Evolutionary conservation across 2,888 invertebrate species (phyloP).

Genomic region (Papilio gigon): DNA sequence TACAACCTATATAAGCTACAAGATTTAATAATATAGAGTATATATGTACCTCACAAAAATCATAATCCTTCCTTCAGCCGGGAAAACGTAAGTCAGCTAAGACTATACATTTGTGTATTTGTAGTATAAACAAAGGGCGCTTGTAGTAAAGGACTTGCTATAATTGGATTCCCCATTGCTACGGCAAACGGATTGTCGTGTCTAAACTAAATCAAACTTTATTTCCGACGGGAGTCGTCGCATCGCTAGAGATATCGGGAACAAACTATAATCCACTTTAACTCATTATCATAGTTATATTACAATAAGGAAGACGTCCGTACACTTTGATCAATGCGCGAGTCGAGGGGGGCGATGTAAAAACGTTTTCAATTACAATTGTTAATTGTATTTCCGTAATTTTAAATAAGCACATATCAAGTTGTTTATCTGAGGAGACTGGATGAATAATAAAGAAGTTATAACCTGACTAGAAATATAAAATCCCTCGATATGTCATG

Average conservation of each 20-base stretch:
- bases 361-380: conserved; percentile 34
- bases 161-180: conserved; percentile 69
- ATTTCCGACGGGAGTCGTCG: conserved; percentile 68
- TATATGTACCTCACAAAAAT: no score
- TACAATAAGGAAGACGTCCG: conserved; percentile 49
- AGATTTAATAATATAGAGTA: no score
- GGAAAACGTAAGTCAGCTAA: not conserved
- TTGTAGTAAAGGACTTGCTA: conserved; percentile 45
- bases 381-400: conserved; percentile 34
- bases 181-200: conserved; percentile 70
- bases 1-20: no score
- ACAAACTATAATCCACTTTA: conserved; percentile 61
- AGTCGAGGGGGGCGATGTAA: conserved; percentile 43
- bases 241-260: conserved; percentile 60
- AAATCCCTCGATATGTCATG: no score
- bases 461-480: no score
- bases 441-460: conserved; percentile 13
- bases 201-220: conserved; percentile 79
- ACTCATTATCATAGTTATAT: conserved; percentile 61
- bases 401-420: conserved; percentile 31
- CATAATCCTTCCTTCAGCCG: no score
- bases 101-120: conserved; percentile 13
- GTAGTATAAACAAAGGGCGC: conserved; percentile 35
- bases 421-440: conserved; percentile 14
- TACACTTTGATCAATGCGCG: conserved; percentile 49